These are phyloP conservation scores for Porphyrio hochstetteri DNA, from an alignment of 2,113 vertebrate species.

Conservation along the genomic window DNA sequence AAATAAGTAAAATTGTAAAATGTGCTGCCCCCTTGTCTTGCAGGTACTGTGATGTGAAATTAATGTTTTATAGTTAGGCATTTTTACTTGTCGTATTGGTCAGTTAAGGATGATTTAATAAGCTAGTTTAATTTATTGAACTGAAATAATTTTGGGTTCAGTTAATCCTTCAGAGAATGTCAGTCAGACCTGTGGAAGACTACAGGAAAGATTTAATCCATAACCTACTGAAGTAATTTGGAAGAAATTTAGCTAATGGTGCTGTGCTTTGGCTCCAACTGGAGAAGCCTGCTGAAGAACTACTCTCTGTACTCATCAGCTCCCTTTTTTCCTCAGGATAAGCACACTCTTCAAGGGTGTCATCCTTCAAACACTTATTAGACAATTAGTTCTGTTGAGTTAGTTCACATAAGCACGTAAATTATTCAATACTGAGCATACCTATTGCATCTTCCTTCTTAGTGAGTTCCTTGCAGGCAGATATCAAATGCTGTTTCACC, in stretches of 20 bases:
- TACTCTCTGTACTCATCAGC: background rate
- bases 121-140: background rate
- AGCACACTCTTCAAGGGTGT: background rate
- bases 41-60: background rate
- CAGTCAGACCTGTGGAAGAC: background rate
- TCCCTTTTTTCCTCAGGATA: background rate
- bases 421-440: accelerated
- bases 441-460: background rate
- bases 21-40: background rate
- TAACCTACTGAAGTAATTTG: background rate
- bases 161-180: background rate
- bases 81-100: background rate
- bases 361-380: background rate
- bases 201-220: background rate
- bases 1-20: background rate
- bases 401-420: background rate
- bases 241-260: background rate
- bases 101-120: background rate
- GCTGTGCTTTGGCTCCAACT: background rate
- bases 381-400: background rate
- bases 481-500: background rate
- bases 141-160: background rate
- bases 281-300: background rate
- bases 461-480: background rate
- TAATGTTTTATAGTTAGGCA: background rate